Conservation (phyloP, 2,888 invertebrate species). For the Eupithecia centaureata region DNA sequence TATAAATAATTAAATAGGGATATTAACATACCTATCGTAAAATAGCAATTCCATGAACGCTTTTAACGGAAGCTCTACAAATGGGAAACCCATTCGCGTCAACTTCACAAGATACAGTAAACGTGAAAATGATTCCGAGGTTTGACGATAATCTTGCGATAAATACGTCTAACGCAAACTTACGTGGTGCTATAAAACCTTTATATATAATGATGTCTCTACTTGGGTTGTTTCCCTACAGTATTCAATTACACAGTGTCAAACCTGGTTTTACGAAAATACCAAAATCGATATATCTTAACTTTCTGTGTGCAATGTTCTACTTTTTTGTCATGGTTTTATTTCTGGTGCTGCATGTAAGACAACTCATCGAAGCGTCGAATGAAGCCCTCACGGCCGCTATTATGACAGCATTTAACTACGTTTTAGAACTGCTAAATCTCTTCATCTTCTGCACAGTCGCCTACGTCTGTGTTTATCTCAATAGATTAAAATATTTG, state of each 20-base stretch:
- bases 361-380: slow-evolving; percentile 49
- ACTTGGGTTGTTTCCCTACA: slow-evolving; percentile 59
- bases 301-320: slow-evolving; percentile 57
- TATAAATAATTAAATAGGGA: slow-evolving; percentile 36
- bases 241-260: slow-evolving; percentile 48
- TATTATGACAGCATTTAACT: slow-evolving; percentile 65
- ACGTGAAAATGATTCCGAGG: slow-evolving; percentile 45
- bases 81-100: slow-evolving; percentile 23
- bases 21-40: background rate
- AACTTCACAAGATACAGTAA: slow-evolving; percentile 17
- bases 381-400: slow-evolving; percentile 56
- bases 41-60: slow-evolving; percentile 10
- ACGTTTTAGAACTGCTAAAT: slow-evolving; percentile 59
- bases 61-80: too few species aligned
- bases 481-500: slow-evolving; percentile 58
- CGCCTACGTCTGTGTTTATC: slow-evolving; percentile 58
- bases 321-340: slow-evolving; percentile 50
- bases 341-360: slow-evolving; percentile 59
- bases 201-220: slow-evolving; percentile 52
- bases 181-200: slow-evolving; percentile 54
- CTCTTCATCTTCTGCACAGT: slow-evolving; percentile 52
- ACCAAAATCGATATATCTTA: slow-evolving; percentile 64
- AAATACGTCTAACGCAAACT: slow-evolving; percentile 30
- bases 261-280: slow-evolving; percentile 50
- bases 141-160: background rate